Evolutionary conservation across 1,140 invertebrate species (phyloP), one percentile per base, ranked within the genome.

Genomic region (Nymphalis io): DNA sequence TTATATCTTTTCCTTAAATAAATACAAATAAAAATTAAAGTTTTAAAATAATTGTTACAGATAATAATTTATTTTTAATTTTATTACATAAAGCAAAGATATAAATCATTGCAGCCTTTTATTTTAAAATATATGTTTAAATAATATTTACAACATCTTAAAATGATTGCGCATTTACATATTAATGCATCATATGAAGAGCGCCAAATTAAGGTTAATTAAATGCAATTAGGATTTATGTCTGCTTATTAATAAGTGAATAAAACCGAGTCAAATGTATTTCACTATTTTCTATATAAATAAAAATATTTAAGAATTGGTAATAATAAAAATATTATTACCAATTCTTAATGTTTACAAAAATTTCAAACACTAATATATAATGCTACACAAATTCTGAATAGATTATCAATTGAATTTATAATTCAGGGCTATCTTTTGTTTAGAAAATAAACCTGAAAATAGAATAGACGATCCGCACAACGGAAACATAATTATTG

Each of bases 151-250:
- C n/a, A n/a, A n/a, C 21, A 27, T 63, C 44, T 63, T 39, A n/a
- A 39, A 20, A 63, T 63, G 33, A 63, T 51, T 63, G 27, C 27
- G 60, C 12, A 51, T 63, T 63, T 63, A 63, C 60, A 63, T 63
- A 63, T 53, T 48, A 63, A 63, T 33, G 60, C 33, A 53, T 51
- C 60, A 63, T 46, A 48, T 46, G 60, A 78, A 79, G 55, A 81
- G 75, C 73, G 79, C 80, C 68, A 76, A 84, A 85, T 85, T 81
- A 83, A 80, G 78, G 80, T 82, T 85, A 80, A 84, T 85, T 85
- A 84, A 33, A 81, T 55, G 65, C 79, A 84, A 84, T 83, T 73
- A 74, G 70, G 66, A 80, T 81, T 83, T 81, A 77, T 76, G 70
- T 74, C 65, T 65, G 57, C 75, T 70, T 64, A 68, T 39, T 69